Conservation (phyloP, 2,888 invertebrate species). For the Tyria jacobaeae region DNA sequence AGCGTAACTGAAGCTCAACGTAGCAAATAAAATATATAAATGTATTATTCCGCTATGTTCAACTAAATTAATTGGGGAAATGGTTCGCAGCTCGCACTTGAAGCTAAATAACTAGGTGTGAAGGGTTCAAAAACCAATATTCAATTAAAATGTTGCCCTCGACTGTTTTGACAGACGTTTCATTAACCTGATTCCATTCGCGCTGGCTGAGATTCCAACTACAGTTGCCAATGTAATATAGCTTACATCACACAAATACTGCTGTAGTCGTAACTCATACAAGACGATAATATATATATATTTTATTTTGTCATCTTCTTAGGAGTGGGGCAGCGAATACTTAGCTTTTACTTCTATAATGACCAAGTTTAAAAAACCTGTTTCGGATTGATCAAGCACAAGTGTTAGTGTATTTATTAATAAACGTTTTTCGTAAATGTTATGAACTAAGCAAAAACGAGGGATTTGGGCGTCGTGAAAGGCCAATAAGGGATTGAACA, state of each 20-base stretch:
- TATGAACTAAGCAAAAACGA: too few species aligned
- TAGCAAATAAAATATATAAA: slow-evolving; percentile 19
- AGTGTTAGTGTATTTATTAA: too few species aligned
- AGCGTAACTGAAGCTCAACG: not conserved
- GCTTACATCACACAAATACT: slow-evolving; percentile 28
- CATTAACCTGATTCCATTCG: slow-evolving; percentile 79
- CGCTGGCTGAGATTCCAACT: slow-evolving; percentile 45
- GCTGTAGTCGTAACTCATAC: slow-evolving; percentile 7
- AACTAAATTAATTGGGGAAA: slow-evolving; percentile 38
- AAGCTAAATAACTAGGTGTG: slow-evolving; percentile 62
- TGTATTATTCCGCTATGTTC: slow-evolving; percentile 23
- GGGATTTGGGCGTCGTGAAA: too few species aligned
- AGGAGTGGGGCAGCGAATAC: not conserved
- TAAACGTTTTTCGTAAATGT: too few species aligned
- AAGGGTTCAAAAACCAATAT: slow-evolving; percentile 73
- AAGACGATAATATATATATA: not conserved
- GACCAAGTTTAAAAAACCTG: too few species aligned
- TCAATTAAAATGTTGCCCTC: slow-evolving; percentile 75
- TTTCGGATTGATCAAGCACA: too few species aligned
- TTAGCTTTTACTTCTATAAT: too few species aligned
- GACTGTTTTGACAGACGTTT: slow-evolving; percentile 80
- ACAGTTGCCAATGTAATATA: slow-evolving; percentile 28
- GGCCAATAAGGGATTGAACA: too few species aligned
- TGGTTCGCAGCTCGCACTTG: slow-evolving; percentile 23
- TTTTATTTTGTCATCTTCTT: not conserved